phyloP scores from a whole-genome alignment of 2,888 invertebrate genomes.

The Drepanosiphum platanoidis region DNA sequence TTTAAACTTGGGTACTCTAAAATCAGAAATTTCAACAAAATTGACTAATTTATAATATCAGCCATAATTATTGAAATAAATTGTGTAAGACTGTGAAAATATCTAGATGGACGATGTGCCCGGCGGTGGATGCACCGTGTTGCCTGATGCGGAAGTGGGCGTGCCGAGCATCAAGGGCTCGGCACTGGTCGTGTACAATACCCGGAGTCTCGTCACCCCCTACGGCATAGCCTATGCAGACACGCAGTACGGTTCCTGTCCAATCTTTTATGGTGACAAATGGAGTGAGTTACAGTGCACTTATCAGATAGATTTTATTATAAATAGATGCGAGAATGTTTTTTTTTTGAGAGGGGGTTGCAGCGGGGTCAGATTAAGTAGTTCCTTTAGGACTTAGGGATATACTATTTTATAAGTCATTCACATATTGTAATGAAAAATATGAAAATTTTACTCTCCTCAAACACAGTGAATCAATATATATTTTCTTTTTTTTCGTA shows the following conservation, averaged over 20 bases:
- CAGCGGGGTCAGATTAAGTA: no score
- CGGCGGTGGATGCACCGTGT: conserved; percentile 9
- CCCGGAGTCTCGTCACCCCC: not conserved
- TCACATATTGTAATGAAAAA: no score
- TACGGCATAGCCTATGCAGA: not conserved
- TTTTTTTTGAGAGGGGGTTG: no score
- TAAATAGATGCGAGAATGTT: no score
- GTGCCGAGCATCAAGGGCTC: conserved; percentile 32
- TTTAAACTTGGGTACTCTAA: not conserved
- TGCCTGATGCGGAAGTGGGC: not conserved
- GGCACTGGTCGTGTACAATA: conserved; percentile 4
- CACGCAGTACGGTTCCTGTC: conserved; percentile 40
- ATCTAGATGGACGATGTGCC: conserved; percentile 35
- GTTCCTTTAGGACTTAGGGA: no score
- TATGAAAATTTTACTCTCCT: no score
- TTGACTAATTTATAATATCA: not conserved
- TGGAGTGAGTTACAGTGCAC: conserved; percentile 58
- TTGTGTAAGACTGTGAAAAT: not conserved
- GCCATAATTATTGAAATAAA: not conserved
- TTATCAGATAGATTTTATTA: no score
- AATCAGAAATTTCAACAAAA: not conserved
- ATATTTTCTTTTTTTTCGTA: no score
- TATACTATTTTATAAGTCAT: no score
- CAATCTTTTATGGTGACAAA: conserved; percentile 48
- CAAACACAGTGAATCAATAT: no score